Evolutionary conservation across 2,888 invertebrate genomes (phyloP).

Genomic region (Athalia cordata): DNA sequence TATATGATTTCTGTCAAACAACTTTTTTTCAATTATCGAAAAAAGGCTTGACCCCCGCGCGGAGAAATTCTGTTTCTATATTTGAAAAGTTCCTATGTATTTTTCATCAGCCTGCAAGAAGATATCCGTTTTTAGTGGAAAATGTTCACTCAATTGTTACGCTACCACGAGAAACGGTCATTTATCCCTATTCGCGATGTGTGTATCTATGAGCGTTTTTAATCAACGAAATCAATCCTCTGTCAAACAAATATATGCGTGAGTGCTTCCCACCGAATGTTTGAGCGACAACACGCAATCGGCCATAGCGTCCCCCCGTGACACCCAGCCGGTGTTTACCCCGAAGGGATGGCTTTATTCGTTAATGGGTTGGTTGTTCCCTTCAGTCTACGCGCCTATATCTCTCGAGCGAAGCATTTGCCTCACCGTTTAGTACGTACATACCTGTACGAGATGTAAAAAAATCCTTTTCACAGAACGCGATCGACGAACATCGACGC

Average conservation of each 20-base stretch:
- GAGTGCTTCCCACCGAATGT: conserved; percentile 41
- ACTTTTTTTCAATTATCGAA: too few relatives aligned
- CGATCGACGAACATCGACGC: background rate
- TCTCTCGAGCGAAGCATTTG: conserved; percentile 36
- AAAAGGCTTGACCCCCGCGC: too few relatives aligned
- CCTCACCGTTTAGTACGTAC: conserved; percentile 10
- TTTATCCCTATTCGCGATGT: conserved; percentile 16
- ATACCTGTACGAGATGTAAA: conserved; percentile 9
- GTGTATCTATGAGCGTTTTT: conserved; percentile 8
- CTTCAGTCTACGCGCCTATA: background rate
- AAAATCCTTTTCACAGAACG: conserved; percentile 36
- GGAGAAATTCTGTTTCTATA: too few relatives aligned
- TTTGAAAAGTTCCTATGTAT: too few relatives aligned
- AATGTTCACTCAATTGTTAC: conserved; percentile 10
- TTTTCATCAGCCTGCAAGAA: too few relatives aligned
- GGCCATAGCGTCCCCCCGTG: conserved; percentile 35
- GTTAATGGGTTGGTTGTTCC: conserved; percentile 35
- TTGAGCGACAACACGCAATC: conserved; percentile 41
- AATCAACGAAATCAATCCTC: conserved; percentile 42
- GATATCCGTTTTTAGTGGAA: background rate
- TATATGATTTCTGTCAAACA: too few relatives aligned
- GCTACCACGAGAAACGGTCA: conserved; percentile 12
- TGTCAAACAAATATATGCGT: conserved; percentile 38
- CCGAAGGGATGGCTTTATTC: conserved; percentile 38
- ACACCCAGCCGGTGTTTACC: conserved; percentile 37